Conservation (phyloP, 2,113 vertebrate species). For the Neolamprologus falcicula region DNA sequence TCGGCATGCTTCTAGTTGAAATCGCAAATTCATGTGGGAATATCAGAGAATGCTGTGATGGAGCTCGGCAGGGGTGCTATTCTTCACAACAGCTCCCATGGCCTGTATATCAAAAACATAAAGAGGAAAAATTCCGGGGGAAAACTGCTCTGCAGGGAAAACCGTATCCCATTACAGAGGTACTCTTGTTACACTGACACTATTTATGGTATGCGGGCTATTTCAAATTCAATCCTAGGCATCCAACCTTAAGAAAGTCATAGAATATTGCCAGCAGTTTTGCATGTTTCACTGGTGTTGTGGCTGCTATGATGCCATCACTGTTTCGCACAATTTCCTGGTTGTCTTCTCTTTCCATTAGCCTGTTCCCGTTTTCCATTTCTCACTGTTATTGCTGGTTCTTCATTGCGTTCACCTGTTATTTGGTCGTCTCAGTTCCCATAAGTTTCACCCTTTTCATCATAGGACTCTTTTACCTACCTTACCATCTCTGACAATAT, state of each 20-base stretch:
- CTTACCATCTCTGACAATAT: background rate
- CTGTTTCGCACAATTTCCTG: background rate
- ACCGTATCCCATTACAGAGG: background rate
- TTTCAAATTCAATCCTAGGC: background rate
- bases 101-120: background rate
- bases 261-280: background rate
- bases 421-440: background rate
- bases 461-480: background rate
- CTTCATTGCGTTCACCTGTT: background rate
- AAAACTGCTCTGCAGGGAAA: constrained; percentile 15
- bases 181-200: background rate
- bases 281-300: background rate
- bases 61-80: constrained; percentile 22
- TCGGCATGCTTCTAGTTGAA: constrained; percentile 12
- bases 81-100: constrained; percentile 8
- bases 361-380: background rate
- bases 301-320: background rate
- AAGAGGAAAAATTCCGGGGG: background rate
- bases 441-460: background rate
- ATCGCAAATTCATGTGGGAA: background rate
- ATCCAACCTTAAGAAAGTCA: background rate
- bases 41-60: constrained; percentile 14
- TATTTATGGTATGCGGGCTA: background rate
- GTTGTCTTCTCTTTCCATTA: background rate
- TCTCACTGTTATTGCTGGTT: background rate